Conservation (phyloP, 2,888 invertebrate species). For the Drepanosiphum platanoidis region DNA sequence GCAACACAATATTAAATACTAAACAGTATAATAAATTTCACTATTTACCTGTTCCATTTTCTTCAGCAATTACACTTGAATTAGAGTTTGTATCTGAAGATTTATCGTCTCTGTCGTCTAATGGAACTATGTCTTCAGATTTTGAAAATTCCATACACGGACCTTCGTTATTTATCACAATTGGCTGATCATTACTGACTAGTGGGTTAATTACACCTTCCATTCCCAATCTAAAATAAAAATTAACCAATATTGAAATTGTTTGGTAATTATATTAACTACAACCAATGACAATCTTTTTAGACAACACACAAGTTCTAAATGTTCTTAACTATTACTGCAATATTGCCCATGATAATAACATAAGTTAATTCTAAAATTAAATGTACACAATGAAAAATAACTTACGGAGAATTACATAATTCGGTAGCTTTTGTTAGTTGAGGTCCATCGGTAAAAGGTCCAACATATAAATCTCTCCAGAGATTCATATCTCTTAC, state of each 20-base stretch:
- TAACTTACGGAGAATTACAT: conserved; percentile 51
- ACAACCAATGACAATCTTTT: no score
- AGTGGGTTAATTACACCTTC: conserved; percentile 38
- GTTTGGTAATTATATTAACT: no score
- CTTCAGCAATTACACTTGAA: conserved; percentile 47
- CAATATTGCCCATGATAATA: no score
- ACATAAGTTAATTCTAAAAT: no score
- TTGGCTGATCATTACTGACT: conserved; percentile 33
- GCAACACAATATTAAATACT: neutral
- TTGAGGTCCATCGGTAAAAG: conserved; percentile 55
- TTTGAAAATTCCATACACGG: conserved; percentile 28
- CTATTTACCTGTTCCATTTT: conserved; percentile 52
- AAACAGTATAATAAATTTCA: neutral
- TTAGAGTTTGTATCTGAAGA: conserved; percentile 49
- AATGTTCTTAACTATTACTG: no score
- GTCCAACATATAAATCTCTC: conserved; percentile 80
- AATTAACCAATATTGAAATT: no score
- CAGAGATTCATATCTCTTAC: conserved; percentile 85
- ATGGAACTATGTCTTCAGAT: conserved; percentile 31
- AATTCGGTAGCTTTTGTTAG: conserved; percentile 54
- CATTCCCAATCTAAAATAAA: conserved; percentile 47
- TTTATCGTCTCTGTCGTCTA: conserved; percentile 49
- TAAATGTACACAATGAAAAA: neutral
- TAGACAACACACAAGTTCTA: no score
- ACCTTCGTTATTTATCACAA: conserved; percentile 41